Conservation (phyloP, 2,113 vertebrate genomes). For the Stegostoma tigrinum region DNA sequence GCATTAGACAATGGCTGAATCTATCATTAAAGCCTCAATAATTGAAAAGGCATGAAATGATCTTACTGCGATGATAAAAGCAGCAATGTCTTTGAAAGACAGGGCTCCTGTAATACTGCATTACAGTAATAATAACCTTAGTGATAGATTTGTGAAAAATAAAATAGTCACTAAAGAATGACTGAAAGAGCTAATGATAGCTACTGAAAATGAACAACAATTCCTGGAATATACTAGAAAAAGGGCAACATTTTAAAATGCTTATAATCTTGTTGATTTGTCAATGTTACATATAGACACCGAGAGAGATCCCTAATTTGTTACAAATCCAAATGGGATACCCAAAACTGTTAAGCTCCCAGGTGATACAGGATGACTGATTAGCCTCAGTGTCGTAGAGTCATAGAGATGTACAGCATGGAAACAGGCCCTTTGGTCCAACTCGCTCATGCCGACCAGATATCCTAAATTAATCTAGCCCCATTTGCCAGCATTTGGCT, state of each 20-base stretch:
- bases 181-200: neutral
- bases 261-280: neutral
- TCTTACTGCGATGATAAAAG: neutral
- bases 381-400: too few relatives aligned
- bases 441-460: too few relatives aligned
- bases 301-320: too few relatives aligned
- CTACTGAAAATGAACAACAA: neutral
- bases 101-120: slow-evolving; percentile 1
- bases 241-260: neutral
- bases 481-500: too few relatives aligned
- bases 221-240: neutral
- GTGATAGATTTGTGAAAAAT: neutral
- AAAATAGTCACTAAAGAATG: neutral
- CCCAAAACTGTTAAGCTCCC: too few relatives aligned
- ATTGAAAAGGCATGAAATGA: slow-evolving; percentile 25
- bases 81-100: slow-evolving; percentile 29
- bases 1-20: slow-evolving; percentile 34
- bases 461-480: too few relatives aligned
- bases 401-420: too few relatives aligned
- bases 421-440: too few relatives aligned
- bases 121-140: neutral
- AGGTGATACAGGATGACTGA: too few relatives aligned
- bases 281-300: neutral
- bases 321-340: too few relatives aligned
- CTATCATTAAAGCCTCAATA: slow-evolving; percentile 37